Conservation (phyloP, 2,888 invertebrate genomes). For the Cryptocephalus primarius region DNA sequence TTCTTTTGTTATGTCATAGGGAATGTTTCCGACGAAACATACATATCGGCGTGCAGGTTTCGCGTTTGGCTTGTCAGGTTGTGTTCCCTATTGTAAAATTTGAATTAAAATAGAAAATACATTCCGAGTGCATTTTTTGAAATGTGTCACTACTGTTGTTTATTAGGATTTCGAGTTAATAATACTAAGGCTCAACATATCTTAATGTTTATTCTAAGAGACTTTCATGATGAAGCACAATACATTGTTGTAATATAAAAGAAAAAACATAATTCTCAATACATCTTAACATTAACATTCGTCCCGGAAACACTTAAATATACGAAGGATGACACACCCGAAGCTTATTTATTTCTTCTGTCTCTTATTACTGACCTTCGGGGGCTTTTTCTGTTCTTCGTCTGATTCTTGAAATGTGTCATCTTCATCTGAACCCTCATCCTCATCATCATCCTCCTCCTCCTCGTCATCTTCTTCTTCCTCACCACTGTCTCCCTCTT, state of each 20-base stretch:
- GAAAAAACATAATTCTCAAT: not conserved
- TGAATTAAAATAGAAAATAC: no score
- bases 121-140: no score
- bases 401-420: slow-evolving; percentile 12
- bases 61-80: no score
- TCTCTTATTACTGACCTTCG: slow-evolving; percentile 15
- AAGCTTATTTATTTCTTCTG: slow-evolving; percentile 13
- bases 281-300: not conserved
- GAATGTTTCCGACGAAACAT: slow-evolving; percentile 39
- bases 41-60: slow-evolving; percentile 28
- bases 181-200: not conserved
- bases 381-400: slow-evolving; percentile 10
- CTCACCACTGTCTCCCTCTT: slow-evolving; percentile 10
- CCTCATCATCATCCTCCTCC: slow-evolving; percentile 11
- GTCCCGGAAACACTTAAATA: not conserved
- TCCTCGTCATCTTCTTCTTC: slow-evolving; percentile 6
- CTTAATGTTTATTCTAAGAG: not conserved
- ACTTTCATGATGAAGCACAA: not conserved
- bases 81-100: no score
- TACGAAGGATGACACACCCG: not conserved
- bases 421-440: slow-evolving; percentile 12
- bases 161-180: no score
- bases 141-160: no score
- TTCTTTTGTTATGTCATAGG: slow-evolving; percentile 30
- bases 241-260: not conserved